A percentile compares a stretch with the other conserved stretches of the same genome.
These are phyloP conservation scores for Bilobella aurantiaca DNA, from an alignment of 1,140 invertebrate species.

Conservation along the genomic window DNA sequence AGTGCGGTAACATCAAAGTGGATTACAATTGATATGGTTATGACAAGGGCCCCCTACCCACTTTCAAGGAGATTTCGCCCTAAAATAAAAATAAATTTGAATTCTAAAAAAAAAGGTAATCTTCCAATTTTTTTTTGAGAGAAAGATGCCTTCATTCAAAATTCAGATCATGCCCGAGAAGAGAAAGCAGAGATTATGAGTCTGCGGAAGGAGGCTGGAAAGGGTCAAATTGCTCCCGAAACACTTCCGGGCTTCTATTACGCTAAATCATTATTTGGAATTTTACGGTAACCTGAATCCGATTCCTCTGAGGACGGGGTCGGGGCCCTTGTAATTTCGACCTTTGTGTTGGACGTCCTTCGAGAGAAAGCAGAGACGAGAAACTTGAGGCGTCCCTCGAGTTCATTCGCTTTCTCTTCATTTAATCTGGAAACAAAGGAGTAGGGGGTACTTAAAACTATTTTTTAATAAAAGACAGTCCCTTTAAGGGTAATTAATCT, in stretches of 20 bases:
- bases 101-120: no score
- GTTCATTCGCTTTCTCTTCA: slow-evolving; percentile 15
- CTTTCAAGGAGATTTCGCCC: no score
- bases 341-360: slow-evolving; percentile 47
- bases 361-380: slow-evolving; percentile 50
- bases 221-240: neutral
- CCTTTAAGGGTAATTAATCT: neutral
- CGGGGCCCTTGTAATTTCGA: slow-evolving; percentile 49
- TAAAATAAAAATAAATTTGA: no score
- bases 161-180: no score
- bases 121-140: no score
- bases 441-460: neutral
- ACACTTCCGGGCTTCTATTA: neutral
- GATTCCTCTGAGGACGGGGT: slow-evolving; percentile 49
- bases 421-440: slow-evolving; percentile 7
- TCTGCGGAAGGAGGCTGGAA: no score
- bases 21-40: neutral
- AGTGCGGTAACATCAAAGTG: neutral
- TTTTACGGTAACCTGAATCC: slow-evolving; percentile 12
- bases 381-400: slow-evolving; percentile 45
- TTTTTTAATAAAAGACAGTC: neutral
- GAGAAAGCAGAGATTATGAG: no score
- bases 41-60: no score
- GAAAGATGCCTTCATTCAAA: no score
- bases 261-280: no score